A percentile compares a stretch with the other conserved stretches of the same genome.
Conservation (phyloP, 2,888 invertebrate genomes). For the Andrena chrysosceles region DNA sequence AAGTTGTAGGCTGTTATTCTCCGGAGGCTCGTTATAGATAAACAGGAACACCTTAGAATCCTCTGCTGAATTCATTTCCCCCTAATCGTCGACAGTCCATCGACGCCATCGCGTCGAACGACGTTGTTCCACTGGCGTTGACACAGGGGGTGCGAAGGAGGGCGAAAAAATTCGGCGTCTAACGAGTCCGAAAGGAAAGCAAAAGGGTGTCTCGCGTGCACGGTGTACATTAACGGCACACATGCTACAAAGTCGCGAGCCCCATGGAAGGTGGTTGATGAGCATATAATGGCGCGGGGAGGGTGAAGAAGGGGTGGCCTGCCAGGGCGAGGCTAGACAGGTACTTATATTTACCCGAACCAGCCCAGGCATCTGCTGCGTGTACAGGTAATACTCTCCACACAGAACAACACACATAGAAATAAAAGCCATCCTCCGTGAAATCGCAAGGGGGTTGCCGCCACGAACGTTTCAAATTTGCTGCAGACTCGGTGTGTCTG, state of each 20-base stretch:
- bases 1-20: no score
- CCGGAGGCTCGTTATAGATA: no score
- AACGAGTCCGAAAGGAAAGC: conserved; percentile 26
- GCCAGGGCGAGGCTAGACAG: conserved; percentile 63
- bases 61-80: neutral
- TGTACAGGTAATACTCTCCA: conserved; percentile 46
- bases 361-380: conserved; percentile 77
- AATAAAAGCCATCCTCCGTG: neutral
- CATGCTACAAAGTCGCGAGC: conserved; percentile 61
- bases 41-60: no score
- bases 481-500: neutral
- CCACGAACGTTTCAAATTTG: neutral
- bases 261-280: conserved; percentile 74
- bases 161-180: conserved; percentile 38
- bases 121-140: neutral
- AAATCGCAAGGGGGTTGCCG: conserved; percentile 4
- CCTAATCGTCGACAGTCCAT: neutral
- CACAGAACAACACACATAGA: neutral
- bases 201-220: conserved; percentile 60
- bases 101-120: neutral
- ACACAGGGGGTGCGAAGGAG: conserved; percentile 12
- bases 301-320: conserved; percentile 50
- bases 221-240: conserved; percentile 69
- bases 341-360: conserved; percentile 76
- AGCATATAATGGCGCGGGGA: conserved; percentile 76